These are phyloP conservation scores for Trialeurodes vaporariorum DNA, from an alignment of 1,140 invertebrate genomes.

Conservation along the genomic window DNA sequence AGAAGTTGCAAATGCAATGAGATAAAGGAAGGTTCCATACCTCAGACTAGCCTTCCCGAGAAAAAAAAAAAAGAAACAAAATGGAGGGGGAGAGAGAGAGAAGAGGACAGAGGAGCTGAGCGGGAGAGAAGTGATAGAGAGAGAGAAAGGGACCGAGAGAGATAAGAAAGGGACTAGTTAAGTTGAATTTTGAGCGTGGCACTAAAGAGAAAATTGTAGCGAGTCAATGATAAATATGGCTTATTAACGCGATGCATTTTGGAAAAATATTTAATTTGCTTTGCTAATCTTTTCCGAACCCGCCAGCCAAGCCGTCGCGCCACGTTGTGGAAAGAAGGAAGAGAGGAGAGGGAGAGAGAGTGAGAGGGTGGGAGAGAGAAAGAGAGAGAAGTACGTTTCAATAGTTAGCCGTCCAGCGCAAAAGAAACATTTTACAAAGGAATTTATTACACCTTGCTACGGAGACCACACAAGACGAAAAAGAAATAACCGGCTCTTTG, in stretches of 20 bases:
- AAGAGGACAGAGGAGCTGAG: neutral
- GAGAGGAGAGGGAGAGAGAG: too few species aligned
- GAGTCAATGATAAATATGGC: neutral
- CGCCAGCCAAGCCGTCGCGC: too few species aligned
- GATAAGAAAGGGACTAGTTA: too few species aligned
- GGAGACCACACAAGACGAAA: neutral
- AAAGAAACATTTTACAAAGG: too few species aligned
- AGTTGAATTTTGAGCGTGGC: neutral
- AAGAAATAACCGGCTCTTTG: too few species aligned
- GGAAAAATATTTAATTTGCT: slow-evolving; percentile 1
- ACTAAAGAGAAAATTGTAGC: neutral
- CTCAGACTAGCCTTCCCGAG: neutral
- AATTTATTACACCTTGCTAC: neutral
- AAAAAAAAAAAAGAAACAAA: neutral
- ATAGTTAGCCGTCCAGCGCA: too few species aligned
- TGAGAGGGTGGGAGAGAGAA: too few species aligned
- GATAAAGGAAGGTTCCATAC: neutral
- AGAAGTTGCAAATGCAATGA: neutral
- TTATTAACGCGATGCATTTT: neutral
- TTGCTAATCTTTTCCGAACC: neutral
- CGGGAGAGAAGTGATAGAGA: neutral
- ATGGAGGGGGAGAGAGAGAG: neutral
- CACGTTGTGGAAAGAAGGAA: too few species aligned
- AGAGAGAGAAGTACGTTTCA: too few species aligned
- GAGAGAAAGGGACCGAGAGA: neutral